Evolutionary conservation across 2,888 invertebrate species (phyloP), one percentile per base, ranked within the genome.

Genomic region (Tinea trinotella): DNA sequence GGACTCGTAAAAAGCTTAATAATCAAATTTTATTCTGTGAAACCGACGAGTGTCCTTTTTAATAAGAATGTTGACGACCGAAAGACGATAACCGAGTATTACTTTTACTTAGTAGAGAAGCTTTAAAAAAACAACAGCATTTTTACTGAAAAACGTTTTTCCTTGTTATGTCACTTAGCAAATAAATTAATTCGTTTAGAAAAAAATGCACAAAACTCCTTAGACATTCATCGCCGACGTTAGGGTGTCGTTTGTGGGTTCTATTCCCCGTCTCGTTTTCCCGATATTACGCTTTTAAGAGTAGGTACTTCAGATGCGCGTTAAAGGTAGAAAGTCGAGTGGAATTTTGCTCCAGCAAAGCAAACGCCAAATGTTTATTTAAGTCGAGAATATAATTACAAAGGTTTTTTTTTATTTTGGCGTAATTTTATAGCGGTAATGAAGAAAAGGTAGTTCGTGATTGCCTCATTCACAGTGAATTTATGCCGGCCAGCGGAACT

Each of bases 161-260:
- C 15, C 50, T 24, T 24, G 50, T 50, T 50, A 12, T 24, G 24
- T 50, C 72, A 73, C 73, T 73, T 75, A 71, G 71, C 64, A 66
- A 71, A 72, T 69, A 78, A 79, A 81, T 79, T 76, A 78, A 77
- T 75, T 75, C 74, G 64, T 66, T 64, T 66, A 49, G 13, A 49
- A 55, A 6, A 50, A 55, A 12, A 13, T n/a, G 53, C 9, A 17
- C 9, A 52, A 52, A 53, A 40, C 53, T 17, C 36, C 19, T 36
- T 22, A 36, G 53, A 40, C 53, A 22, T 53, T 53, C 20, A 53
- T 53, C 19, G 53, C 1, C 52, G 20, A 12, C 19, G 48, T 19
- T 17, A 2, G 13, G 17, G 18, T 24, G 50, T 24, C 50, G 9
- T 50, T 50, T 50, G 24, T 4, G 7, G 5, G 50, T 9, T 13